These are phyloP conservation scores for Episyrphus balteatus DNA, from an alignment of 1,140 invertebrate genomes.

Conservation along the genomic window DNA sequence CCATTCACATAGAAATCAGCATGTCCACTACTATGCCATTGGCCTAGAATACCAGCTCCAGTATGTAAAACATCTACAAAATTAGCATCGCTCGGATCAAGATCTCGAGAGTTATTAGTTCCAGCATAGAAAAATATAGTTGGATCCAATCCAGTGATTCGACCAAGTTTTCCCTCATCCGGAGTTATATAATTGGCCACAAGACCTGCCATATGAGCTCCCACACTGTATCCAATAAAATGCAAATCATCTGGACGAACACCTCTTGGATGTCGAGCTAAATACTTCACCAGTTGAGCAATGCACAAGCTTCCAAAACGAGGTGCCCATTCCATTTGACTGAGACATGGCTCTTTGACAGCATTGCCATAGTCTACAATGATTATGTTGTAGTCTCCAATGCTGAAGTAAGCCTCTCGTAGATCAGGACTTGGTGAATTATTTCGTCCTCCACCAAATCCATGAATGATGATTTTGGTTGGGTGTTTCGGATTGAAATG, in stretches of 20 bases:
- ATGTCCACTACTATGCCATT: conserved; percentile 77
- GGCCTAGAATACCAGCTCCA: conserved; percentile 70
- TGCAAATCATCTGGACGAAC: conserved; percentile 61
- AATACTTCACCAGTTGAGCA: conserved; percentile 65
- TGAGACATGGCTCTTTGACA: conserved; percentile 71
- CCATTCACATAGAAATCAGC: conserved; percentile 87
- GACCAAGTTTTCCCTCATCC: conserved; percentile 54
- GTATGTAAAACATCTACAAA: conserved; percentile 86
- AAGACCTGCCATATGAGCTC: conserved; percentile 72
- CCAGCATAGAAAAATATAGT: conserved; percentile 75
- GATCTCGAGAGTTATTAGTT: conserved; percentile 62
- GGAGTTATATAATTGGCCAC: conserved; percentile 63
- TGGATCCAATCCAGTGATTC: conserved; percentile 75
- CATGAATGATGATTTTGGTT: conserved; percentile 72
- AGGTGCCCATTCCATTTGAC: conserved; percentile 72
- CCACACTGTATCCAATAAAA: conserved; percentile 73
- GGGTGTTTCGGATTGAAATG: conserved; percentile 61
- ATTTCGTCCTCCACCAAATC: conserved; percentile 68
- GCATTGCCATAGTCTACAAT: conserved; percentile 73
- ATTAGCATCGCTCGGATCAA: conserved; percentile 72
- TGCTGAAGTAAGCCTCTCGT: conserved; percentile 63
- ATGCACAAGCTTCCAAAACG: conserved; percentile 70
- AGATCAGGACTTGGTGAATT: conserved; percentile 70
- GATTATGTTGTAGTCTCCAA: conserved; percentile 73
- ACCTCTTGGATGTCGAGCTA: conserved; percentile 62